Conservation (phyloP, 2,113 vertebrate species). For the Neoarius graeffei region DNA sequence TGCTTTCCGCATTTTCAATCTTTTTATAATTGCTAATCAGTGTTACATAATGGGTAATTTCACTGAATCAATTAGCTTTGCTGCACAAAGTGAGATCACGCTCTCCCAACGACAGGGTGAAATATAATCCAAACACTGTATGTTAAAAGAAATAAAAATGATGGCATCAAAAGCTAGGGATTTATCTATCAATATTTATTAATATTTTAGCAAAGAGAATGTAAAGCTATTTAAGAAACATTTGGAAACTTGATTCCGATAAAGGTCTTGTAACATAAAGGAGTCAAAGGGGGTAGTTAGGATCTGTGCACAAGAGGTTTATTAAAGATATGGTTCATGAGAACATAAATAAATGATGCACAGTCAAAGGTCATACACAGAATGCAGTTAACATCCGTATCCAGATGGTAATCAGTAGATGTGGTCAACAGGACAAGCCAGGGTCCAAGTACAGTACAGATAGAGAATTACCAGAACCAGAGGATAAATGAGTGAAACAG, state of each 20-base stretch:
- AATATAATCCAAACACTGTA: neutral
- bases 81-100: neutral
- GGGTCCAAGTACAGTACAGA: neutral
- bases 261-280: neutral
- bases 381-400: neutral
- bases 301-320: neutral
- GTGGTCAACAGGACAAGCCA: neutral
- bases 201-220: neutral
- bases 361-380: neutral
- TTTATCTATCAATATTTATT: neutral
- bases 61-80: neutral
- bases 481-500: neutral
- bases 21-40: too few species aligned
- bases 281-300: neutral
- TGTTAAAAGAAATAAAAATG: neutral
- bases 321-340: neutral
- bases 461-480: neutral
- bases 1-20: neutral
- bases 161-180: neutral
- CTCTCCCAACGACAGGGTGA: neutral
- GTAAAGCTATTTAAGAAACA: neutral
- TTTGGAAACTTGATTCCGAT: neutral
- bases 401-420: neutral
- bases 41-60: neutral
- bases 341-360: neutral